phyloP scores from a whole-genome alignment of 92 coral and sea anemone species.

The Parazoanthus atlanticus region DNA sequence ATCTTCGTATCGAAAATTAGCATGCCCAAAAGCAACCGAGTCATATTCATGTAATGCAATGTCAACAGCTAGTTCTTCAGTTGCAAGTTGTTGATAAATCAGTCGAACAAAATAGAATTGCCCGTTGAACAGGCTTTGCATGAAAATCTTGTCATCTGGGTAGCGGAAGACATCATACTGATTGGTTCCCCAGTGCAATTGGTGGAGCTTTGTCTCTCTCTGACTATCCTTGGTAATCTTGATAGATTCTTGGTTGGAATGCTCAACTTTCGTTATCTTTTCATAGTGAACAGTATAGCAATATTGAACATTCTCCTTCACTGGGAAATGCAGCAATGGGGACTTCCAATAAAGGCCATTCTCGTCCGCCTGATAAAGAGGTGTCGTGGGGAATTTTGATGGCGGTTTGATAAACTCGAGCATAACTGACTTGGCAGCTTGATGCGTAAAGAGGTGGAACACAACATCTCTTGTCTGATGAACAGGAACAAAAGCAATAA shows the following conservation, averaged over 20 bases:
- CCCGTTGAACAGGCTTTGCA: slow-evolving; percentile 50
- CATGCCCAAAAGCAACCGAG: slow-evolving; percentile 60
- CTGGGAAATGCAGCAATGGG: slow-evolving; percentile 4
- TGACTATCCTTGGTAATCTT: background rate
- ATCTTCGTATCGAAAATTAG: background rate
- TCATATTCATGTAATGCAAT: slow-evolving; percentile 61
- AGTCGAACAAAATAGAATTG: slow-evolving; percentile 58
- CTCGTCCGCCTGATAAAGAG: slow-evolving; percentile 4
- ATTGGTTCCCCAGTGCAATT: background rate
- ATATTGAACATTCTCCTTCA: slow-evolving; percentile 34
- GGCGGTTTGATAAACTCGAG: background rate
- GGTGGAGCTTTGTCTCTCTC: background rate
- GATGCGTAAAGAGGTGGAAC: slow-evolving; percentile 3
- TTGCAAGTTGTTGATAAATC: slow-evolving; percentile 40
- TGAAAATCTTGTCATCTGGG: background rate
- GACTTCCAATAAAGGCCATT: slow-evolving; percentile 59
- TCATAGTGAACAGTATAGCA: slow-evolving; percentile 49
- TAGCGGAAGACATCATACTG: slow-evolving; percentile 69
- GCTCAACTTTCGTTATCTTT: background rate
- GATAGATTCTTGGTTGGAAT: background rate
- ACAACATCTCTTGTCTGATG: slow-evolving; percentile 13
- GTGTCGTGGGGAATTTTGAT: slow-evolving; percentile 17
- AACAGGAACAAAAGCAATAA: too few relatives aligned
- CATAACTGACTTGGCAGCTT: slow-evolving; percentile 1
- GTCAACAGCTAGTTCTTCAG: slow-evolving; percentile 1